These are phyloP conservation scores for Hippocampus comes DNA, from an alignment of 2,113 vertebrate species.

Conservation along the genomic window DNA sequence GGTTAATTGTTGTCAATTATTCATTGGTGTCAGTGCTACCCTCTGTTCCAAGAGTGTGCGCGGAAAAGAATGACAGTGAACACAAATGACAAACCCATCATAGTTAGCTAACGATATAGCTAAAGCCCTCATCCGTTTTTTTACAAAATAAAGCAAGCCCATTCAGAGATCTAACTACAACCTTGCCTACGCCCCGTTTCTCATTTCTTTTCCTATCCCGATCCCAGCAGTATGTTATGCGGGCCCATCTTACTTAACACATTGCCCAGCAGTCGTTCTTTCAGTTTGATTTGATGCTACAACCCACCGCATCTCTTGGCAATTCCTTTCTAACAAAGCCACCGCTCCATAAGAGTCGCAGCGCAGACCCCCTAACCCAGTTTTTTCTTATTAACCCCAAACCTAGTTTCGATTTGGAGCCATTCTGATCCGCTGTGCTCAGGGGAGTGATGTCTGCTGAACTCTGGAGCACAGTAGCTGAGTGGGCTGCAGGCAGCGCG, in stretches of 20 bases:
- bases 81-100: neutral
- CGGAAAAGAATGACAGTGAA: neutral
- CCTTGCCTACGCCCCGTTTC: neutral
- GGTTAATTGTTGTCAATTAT: neutral
- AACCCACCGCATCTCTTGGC: slow-evolving; percentile 4
- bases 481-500: neutral
- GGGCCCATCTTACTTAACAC: slow-evolving; percentile 21
- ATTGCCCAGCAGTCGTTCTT: slow-evolving; percentile 34
- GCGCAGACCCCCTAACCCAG: slow-evolving; percentile 40
- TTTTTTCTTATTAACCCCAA: slow-evolving; percentile 36
- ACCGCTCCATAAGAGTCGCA: slow-evolving; percentile 18
- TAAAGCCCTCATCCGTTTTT: neutral
- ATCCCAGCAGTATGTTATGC: slow-evolving; percentile 42
- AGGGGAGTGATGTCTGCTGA: neutral
- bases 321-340: slow-evolving; percentile 32
- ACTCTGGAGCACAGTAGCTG: neutral
- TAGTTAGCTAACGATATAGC: neutral
- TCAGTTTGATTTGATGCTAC: slow-evolving; percentile 27
- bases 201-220: slow-evolving; percentile 44
- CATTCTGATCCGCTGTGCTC: slow-evolving; percentile 5
- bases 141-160: neutral
- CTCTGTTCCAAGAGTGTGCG: neutral
- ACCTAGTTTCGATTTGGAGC: slow-evolving; percentile 21
- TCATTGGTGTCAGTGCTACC: neutral
- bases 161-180: slow-evolving; percentile 14